Conservation (phyloP, 2,888 invertebrate species). For the Muschampia plurimacula region DNA sequence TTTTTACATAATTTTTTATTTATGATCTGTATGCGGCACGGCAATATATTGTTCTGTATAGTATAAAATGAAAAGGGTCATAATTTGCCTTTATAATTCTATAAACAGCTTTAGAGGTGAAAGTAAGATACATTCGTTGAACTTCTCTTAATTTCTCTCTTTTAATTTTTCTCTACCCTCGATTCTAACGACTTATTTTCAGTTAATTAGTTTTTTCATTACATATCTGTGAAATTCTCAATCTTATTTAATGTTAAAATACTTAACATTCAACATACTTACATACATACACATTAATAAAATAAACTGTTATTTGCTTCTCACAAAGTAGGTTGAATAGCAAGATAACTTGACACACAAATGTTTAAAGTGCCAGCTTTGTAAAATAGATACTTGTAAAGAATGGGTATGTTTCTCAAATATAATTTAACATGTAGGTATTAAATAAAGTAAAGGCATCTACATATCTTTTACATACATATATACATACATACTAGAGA, state of each 20-base stretch:
- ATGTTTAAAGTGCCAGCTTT: background rate
- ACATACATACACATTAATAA: background rate
- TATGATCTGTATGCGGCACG: constrained; percentile 1
- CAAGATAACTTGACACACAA: background rate
- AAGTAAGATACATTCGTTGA: constrained; percentile 1
- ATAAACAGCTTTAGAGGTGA: constrained; percentile 5
- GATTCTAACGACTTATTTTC: background rate
- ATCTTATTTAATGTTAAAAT: background rate
- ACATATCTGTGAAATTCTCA: background rate
- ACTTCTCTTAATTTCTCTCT: background rate
- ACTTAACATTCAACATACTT: background rate
- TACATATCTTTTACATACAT: no score
- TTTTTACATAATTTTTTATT: constrained; percentile 18
- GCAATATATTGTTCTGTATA: no score
- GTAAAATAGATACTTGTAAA: background rate
- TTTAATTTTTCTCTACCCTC: no score
- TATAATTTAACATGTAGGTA: no score
- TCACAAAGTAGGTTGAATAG: background rate
- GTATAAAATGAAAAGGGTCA: background rate
- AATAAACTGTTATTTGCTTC: background rate
- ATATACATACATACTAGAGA: no score
- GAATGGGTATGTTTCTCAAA: background rate
- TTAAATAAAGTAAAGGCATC: no score
- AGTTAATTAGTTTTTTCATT: no score
- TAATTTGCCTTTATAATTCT: background rate